Base-by-base conservation (phyloP, 2,113 vertebrate genomes). In the Hypocryptadius cinnamomeus region DNA sequence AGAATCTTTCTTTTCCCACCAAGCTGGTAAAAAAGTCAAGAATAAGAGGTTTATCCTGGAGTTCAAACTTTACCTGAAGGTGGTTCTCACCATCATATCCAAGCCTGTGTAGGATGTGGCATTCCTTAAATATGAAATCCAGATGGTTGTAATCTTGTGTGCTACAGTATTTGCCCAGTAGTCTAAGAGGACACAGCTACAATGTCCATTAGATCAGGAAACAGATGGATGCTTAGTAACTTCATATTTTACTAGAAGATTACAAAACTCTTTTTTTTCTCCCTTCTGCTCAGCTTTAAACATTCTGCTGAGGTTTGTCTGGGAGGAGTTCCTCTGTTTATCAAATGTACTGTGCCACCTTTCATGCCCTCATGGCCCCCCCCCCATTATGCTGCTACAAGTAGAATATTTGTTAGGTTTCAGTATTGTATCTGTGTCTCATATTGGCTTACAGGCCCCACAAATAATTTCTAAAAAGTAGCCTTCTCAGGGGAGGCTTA, bases 321-420 rank as follows among this genome's bases (percentile, higher is more conserved):
- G 28, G 47, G 53, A 60, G 54, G 35, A 83, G 18, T 21, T 93
- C 28, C 28, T 80, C 33, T 88, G 51, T 57, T 47, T 63, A 15
- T 63, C 44, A 85, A 50, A 66, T 53, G 54, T 66, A 3, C 42
- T 66, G 0, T 64, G 64, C 35, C 31, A 69, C n/a, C 37, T 86
- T 45, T 35, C 17, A 35, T 6, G 4, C 8, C 3, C 3, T 6
- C 25, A 15, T 14, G 24, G 0, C 15, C 27, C 3, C 3, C 2
- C 3, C 3, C 13, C 1, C 60, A 37, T 87, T 64, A 40, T 2
- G 20, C 45, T 74, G 60, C 54, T 35, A 50, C 64, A 53, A 53
- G 69, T 39, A 69, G 13, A 77, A 54, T 47, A 54, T 14, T 45
- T 80, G 64, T 53, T 64, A 33, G 54, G 20, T 78, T 90, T 63